phyloP scores from a whole-genome alignment of 1,140 invertebrate species.

The Stegodyphus dumicola region DNA sequence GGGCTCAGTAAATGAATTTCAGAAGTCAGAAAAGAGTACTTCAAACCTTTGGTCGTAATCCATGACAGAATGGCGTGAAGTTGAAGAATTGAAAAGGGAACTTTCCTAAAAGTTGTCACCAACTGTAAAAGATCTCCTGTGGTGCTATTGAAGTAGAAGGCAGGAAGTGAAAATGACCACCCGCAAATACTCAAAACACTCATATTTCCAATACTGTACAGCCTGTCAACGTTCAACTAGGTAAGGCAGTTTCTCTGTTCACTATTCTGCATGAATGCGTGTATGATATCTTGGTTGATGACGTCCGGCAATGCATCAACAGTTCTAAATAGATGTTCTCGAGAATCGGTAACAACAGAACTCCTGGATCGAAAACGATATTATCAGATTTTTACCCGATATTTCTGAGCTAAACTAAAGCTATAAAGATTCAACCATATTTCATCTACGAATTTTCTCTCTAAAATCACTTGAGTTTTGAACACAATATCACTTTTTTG shows the following conservation, averaged over 20 bases:
- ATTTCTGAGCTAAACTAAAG: no score
- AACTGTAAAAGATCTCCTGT: conserved; percentile 37
- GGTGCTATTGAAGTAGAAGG: conserved; percentile 10
- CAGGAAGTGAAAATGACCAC: conserved; percentile 53
- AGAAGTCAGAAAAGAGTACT: conserved; percentile 50
- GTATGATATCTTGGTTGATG: conserved; percentile 49
- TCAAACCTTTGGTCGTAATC: conserved; percentile 45
- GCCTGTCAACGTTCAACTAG: no score
- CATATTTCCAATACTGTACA: conserved; percentile 27
- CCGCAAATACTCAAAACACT: conserved; percentile 53
- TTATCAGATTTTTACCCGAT: no score
- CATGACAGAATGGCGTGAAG: background rate
- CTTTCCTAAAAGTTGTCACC: conserved; percentile 30
- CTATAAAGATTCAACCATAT: no score
- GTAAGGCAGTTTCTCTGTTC: background rate
- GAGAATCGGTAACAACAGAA: no score
- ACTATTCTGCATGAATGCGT: conserved; percentile 1
- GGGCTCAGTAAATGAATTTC: conserved; percentile 51
- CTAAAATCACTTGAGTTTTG: no score
- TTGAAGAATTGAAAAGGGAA: background rate
- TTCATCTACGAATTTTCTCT: no score
- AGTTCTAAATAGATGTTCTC: no score
- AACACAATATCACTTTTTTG: no score
- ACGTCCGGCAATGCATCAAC: no score
- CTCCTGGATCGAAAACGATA: no score